Evolutionary conservation across 2,113 vertebrate genomes (phyloP), one percentile per base, ranked within the genome.

Genomic region (Hyaena hyaena): DNA sequence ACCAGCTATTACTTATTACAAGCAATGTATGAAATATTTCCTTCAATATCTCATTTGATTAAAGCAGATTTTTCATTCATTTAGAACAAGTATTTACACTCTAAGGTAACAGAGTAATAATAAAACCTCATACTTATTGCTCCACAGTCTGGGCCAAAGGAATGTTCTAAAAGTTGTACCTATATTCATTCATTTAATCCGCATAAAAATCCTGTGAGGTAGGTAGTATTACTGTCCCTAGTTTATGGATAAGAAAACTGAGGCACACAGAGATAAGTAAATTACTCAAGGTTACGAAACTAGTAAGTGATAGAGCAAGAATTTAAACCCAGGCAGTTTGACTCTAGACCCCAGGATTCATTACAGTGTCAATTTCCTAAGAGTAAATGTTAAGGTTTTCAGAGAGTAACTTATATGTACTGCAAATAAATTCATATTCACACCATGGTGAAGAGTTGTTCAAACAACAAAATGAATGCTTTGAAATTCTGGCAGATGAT

Each of bases 171-270:
- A 50, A 89, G 26, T 31, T 33, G 79, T 90, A 87, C 10, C 82
- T 50, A 92, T 85, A 95, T 84, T 86, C 33, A 92, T 33, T 97
- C 87, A 73, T 92, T 89, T 94, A 96, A 94, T 95, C 71, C 77
- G 96, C 85, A 77, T 88, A 93, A 96, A 90, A 96, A 55, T 97
- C 96, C 71, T 85, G 94, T 96, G 98, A 98, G 98, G 98, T 97
- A 98, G 97, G 88, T 86, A 96, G 68, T 71, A 97, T 87, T 94
- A 86, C 66, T 87, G 88, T 92, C 17, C 80, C 58, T 97, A 97
- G 86, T 93, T 93, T 85, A 96, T 15, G 97, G 74, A 95, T 92
- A 80, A 95, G 87, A 73, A 95, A 97, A 98, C 3, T 69, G 93
- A 98, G 96, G 87, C 97, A 95, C 94, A 91, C 65, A 92, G 88